phyloP scores from a whole-genome alignment of 2,888 invertebrate species.

The Agelastica alni region DNA sequence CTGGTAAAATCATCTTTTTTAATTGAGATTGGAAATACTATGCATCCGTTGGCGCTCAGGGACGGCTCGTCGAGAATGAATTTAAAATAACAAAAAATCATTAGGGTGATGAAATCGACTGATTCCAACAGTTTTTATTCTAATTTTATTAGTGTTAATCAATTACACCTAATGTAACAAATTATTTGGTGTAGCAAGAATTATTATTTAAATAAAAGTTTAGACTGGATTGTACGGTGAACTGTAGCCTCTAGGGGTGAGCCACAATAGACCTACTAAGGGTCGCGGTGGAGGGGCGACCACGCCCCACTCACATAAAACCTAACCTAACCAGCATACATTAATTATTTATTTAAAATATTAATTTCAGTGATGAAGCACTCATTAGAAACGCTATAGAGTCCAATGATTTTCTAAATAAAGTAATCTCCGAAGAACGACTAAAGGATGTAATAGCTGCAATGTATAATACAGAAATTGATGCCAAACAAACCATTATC shows the following conservation, averaged over 20 bases:
- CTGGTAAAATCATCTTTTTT: neutral
- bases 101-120: neutral
- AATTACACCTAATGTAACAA: no score
- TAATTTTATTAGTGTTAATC: neutral
- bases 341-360: neutral
- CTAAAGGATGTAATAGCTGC: slow-evolving; percentile 50
- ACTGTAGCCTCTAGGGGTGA: no score
- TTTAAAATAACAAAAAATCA: neutral
- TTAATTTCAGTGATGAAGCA: slow-evolving; percentile 44
- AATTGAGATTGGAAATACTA: no score
- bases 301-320: no score
- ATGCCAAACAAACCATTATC: slow-evolving; percentile 48
- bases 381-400: slow-evolving; percentile 48
- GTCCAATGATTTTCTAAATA: slow-evolving; percentile 51
- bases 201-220: neutral
- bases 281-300: no score
- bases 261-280: no score
- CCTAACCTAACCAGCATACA: neutral
- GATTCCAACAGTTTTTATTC: no score
- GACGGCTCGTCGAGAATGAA: no score
- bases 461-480: slow-evolving; percentile 48
- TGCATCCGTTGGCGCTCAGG: no score
- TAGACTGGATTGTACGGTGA: neutral
- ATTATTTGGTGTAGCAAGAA: neutral
- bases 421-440: slow-evolving; percentile 45